These are phyloP conservation scores for Drymodes brunneopygia DNA, from an alignment of 2,113 vertebrate species.

Conservation along the genomic window DNA sequence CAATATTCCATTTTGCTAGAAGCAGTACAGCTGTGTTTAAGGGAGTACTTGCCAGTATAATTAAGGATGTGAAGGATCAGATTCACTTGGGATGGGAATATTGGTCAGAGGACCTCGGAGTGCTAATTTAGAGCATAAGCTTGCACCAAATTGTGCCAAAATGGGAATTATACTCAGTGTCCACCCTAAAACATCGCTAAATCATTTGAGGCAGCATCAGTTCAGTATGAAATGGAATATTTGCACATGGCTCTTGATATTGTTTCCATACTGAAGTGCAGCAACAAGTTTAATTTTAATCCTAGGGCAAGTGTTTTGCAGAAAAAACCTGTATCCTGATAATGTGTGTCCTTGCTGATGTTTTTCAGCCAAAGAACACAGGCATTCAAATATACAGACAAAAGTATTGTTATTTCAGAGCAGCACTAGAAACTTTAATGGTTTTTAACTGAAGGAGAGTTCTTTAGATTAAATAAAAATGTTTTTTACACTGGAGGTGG, in stretches of 20 bases:
- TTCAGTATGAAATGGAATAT: neutral
- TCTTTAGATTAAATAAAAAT: neutral
- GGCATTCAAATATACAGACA: accelerated
- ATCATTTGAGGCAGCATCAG: neutral
- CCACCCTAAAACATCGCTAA: neutral
- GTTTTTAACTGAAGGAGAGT: neutral
- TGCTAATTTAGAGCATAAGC: neutral
- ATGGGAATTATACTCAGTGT: neutral
- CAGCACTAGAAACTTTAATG: neutral
- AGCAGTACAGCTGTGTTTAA: neutral
- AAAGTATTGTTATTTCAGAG: neutral
- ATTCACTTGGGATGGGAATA: neutral
- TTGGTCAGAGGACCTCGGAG: neutral
- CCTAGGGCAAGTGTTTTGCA: neutral
- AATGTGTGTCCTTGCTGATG: neutral
- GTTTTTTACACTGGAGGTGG: neutral
- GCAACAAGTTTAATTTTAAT: neutral
- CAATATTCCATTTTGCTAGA: neutral
- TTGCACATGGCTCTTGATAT: neutral
- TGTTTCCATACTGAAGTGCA: neutral
- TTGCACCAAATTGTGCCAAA: neutral
- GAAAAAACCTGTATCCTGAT: neutral
- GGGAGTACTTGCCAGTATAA: neutral
- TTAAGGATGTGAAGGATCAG: neutral
- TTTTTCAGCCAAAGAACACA: neutral